phyloP scores from a whole-genome alignment of 1,140 invertebrate genomes.

The Drosophila miranda region DNA sequence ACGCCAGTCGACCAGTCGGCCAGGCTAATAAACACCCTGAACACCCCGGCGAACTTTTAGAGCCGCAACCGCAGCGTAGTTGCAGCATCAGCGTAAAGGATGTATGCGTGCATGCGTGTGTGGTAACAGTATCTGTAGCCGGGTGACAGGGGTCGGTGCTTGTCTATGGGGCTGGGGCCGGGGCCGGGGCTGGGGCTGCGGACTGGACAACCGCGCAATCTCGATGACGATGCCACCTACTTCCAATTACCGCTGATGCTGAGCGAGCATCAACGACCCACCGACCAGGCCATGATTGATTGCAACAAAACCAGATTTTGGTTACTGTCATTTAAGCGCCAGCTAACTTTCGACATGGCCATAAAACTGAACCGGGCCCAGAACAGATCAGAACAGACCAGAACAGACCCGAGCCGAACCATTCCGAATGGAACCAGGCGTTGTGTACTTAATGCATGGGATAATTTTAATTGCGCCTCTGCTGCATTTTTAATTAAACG shows the following conservation, averaged over 20 bases:
- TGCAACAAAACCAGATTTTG: constrained; percentile 80
- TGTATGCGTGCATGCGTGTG: constrained; percentile 8
- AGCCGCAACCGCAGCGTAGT: constrained; percentile 57
- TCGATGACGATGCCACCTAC: constrained; percentile 68
- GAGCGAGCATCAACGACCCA: constrained; percentile 33
- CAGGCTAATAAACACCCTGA: constrained; percentile 71
- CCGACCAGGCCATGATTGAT: constrained; percentile 67
- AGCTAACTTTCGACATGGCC: constrained; percentile 61
- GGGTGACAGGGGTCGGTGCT: constrained; percentile 14
- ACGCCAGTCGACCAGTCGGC: constrained; percentile 46
- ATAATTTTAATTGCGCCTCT: constrained; percentile 67
- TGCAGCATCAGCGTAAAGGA: constrained; percentile 14
- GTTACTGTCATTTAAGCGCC: constrained; percentile 74
- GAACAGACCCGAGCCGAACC: no score
- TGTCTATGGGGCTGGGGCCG: constrained; percentile 33
- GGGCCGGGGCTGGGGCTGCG: constrained; percentile 28
- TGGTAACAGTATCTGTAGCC: constrained; percentile 12
- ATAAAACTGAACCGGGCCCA: neutral
- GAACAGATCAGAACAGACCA: no score
- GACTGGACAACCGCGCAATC: constrained; percentile 60
- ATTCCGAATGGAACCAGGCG: constrained; percentile 1
- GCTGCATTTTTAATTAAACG: constrained; percentile 76
- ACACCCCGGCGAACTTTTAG: constrained; percentile 62
- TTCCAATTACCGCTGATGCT: constrained; percentile 75
- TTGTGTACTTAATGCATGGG: constrained; percentile 38